Conservation (phyloP, 2,888 invertebrate species). For the Chloroclystis v-ata region DNA sequence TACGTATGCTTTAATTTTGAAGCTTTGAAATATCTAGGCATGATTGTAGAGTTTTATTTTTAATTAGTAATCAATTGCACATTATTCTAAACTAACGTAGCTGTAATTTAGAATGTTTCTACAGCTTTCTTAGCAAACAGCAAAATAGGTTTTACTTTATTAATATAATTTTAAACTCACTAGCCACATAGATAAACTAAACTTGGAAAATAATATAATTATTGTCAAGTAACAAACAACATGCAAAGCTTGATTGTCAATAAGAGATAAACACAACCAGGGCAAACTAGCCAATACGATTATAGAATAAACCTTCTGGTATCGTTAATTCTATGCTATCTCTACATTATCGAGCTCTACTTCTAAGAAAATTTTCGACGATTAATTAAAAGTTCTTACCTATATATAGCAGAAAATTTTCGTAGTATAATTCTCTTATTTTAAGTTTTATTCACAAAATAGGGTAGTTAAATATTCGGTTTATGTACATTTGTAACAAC, state of each 20-base stretch:
- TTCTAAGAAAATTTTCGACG: too few species aligned
- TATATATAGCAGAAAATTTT: too few species aligned
- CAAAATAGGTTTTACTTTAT: conserved; percentile 18
- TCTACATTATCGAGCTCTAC: too few species aligned
- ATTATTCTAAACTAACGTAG: conserved; percentile 38
- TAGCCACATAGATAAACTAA: not conserved
- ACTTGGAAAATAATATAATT: not conserved
- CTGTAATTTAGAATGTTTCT: conserved; percentile 30
- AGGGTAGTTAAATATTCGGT: conserved; percentile 33
- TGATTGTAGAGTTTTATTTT: not conserved
- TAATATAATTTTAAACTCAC: not conserved
- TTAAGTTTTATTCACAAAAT: not conserved
- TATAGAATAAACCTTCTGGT: too few species aligned
- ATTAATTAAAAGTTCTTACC: too few species aligned
- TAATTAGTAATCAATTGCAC: conserved; percentile 23
- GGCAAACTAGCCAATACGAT: too few species aligned
- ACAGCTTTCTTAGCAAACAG: conserved; percentile 35
- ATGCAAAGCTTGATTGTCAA: too few species aligned
- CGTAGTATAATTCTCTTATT: too few species aligned
- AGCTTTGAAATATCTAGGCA: not conserved
- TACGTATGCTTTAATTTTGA: not conserved
- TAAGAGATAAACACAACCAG: too few species aligned
- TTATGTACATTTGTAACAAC: conserved; percentile 59
- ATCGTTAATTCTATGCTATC: too few species aligned
- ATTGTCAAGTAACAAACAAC: too few species aligned